These are phyloP conservation scores for Pandemis cinnamomeana DNA, from an alignment of 2,888 invertebrate genomes.

Conservation along the genomic window DNA sequence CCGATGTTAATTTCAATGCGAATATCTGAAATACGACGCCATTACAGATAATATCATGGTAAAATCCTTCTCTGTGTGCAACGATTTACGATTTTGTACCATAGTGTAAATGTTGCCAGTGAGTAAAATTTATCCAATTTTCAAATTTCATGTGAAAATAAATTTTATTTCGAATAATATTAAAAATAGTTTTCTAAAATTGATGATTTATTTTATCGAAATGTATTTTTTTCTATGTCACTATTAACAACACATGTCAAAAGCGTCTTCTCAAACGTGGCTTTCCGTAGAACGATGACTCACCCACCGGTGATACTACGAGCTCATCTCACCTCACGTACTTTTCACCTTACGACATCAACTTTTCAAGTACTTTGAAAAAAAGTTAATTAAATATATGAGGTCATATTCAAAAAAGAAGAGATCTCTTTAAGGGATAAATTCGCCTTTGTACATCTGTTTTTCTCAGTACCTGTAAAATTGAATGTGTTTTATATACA, in stretches of 20 bases:
- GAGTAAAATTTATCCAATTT: conserved; percentile 19
- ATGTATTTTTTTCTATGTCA: no score
- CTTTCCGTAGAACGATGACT: conserved; percentile 10
- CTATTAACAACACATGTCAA: background rate
- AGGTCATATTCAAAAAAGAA: no score
- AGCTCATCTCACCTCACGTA: conserved; percentile 28
- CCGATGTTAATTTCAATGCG: conserved; percentile 12
- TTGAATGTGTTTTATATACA: no score
- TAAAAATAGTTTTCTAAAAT: no score
- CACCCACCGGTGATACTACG: conserved; percentile 33
- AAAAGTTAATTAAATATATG: no score
- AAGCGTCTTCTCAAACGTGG: conserved; percentile 25
- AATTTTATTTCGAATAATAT: background rate
- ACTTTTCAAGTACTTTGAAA: background rate
- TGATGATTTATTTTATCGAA: no score
- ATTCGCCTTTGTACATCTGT: no score
- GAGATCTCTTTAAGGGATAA: no score
- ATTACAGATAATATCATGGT: conserved; percentile 40
- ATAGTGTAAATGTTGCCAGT: conserved; percentile 46
- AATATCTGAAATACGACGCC: conserved; percentile 36
- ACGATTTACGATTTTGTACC: conserved; percentile 33
- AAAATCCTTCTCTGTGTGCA: conserved; percentile 26
- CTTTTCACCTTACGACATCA: conserved; percentile 5
- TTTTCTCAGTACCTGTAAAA: no score
- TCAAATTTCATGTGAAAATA: background rate